phyloP scores from a whole-genome alignment of 2,888 invertebrate genomes.

The Caenorhabditis virilis region DNA sequence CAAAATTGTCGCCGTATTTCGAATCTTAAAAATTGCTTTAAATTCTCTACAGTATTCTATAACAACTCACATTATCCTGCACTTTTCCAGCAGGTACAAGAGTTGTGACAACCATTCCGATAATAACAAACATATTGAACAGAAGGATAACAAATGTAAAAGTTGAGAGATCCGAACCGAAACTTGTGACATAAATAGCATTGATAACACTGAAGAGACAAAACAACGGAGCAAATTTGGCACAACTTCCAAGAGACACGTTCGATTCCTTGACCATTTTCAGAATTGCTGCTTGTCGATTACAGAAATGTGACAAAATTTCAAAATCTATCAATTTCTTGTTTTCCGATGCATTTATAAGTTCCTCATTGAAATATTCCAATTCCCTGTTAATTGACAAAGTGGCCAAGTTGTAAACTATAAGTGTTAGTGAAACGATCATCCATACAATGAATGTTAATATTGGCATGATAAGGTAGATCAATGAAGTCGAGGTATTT shows the following conservation, averaged over 20 bases:
- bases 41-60: too few relatives aligned
- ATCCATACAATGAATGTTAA: slow-evolving; percentile 22
- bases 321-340: slow-evolving; percentile 14
- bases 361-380: slow-evolving; percentile 28
- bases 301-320: slow-evolving; percentile 14
- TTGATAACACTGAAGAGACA: slow-evolving; percentile 32
- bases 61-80: slow-evolving; percentile 5
- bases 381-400: slow-evolving; percentile 20
- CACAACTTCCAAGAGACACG: slow-evolving; percentile 18
- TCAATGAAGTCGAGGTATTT: slow-evolving; percentile 11
- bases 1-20: slow-evolving; percentile 10
- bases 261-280: slow-evolving; percentile 23
- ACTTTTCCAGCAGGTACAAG: slow-evolving; percentile 16
- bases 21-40: not conserved
- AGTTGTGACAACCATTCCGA: slow-evolving; percentile 5
- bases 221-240: slow-evolving; percentile 32
- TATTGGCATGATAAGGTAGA: slow-evolving; percentile 21
- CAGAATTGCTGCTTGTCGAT: slow-evolving; percentile 19
- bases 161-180: too few relatives aligned
- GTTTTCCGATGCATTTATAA: slow-evolving; percentile 18
- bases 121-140: too few relatives aligned
- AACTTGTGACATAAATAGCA: slow-evolving; percentile 14
- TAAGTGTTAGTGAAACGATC: slow-evolving; percentile 12
- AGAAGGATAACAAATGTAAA: too few relatives aligned
- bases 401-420: slow-evolving; percentile 11